These are phyloP conservation scores for Cacoxenus indagator DNA, from an alignment of 2,888 invertebrate species.

Conservation along the genomic window DNA sequence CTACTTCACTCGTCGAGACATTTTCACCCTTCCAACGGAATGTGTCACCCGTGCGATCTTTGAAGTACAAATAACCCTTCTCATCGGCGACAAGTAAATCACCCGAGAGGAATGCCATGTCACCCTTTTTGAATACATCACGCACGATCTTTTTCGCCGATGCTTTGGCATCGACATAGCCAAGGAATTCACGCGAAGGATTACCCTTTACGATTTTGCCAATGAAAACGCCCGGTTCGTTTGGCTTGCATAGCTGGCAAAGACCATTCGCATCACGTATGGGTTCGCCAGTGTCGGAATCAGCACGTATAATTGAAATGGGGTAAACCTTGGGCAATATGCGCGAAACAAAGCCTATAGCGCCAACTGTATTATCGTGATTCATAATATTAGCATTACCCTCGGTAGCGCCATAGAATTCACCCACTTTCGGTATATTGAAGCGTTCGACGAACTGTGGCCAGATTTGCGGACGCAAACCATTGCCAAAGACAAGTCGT, in stretches of 20 bases:
- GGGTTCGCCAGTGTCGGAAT: slow-evolving; percentile 90
- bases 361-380: slow-evolving; percentile 90
- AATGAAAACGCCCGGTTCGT: slow-evolving; percentile 95
- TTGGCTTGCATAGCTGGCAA: slow-evolving; percentile 78
- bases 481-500: slow-evolving; percentile 90
- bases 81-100: slow-evolving; percentile 94
- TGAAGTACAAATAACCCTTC: slow-evolving; percentile 93
- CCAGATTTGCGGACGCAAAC: slow-evolving; percentile 93
- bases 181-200: slow-evolving; percentile 91
- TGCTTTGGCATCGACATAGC: slow-evolving; percentile 92
- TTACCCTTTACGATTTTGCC: slow-evolving; percentile 92
- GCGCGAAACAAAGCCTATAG: slow-evolving; percentile 93
- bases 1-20: slow-evolving; percentile 96
- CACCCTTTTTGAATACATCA: slow-evolving; percentile 90
- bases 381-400: slow-evolving; percentile 98
- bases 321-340: slow-evolving; percentile 92
- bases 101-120: slow-evolving; percentile 92
- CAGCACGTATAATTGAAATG: slow-evolving; percentile 91
- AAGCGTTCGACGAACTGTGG: slow-evolving; percentile 87
- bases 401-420: slow-evolving; percentile 97
- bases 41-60: slow-evolving; percentile 96
- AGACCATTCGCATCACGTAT: slow-evolving; percentile 86
- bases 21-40: slow-evolving; percentile 99
- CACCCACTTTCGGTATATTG: slow-evolving; percentile 84
- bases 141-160: slow-evolving; percentile 91